These are phyloP conservation scores for Eolophus roseicapilla DNA, from an alignment of 2,113 vertebrate genomes.

Conservation along the genomic window DNA sequence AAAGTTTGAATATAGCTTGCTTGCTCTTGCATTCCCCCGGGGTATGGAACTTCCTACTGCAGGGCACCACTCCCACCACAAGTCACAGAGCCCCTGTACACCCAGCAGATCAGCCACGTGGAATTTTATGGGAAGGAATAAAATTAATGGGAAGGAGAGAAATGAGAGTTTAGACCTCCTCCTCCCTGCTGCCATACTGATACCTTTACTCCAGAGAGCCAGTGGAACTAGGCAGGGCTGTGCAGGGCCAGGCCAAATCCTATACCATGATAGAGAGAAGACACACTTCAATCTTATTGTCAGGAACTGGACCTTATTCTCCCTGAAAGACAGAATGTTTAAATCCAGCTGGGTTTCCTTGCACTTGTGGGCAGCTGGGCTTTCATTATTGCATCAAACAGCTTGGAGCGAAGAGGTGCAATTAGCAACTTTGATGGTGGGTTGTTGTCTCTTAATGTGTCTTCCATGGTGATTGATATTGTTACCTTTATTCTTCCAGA, in stretches of 20 bases:
- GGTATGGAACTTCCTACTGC: not conserved
- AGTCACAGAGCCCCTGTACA: not conserved
- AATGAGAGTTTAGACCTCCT: not conserved
- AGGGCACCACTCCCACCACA: fast-evolving
- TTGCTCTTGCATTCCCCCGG: not conserved
- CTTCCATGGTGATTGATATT: not conserved
- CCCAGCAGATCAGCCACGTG: fast-evolving
- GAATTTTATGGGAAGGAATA: not conserved
- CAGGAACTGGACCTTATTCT: not conserved
- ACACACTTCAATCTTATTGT: not conserved
- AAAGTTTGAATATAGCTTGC: not conserved
- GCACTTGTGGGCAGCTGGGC: not conserved
- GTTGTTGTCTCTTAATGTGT: not conserved
- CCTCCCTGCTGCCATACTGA: not conserved
- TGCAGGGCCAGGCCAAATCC: not conserved
- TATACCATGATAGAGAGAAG: not conserved
- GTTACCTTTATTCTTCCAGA: not conserved
- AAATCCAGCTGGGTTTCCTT: not conserved
- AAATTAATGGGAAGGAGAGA: not conserved
- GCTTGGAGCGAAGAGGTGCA: not conserved
- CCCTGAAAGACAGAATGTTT: not conserved
- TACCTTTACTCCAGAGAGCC: not conserved
- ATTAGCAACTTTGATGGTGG: not conserved
- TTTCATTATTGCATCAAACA: not conserved
- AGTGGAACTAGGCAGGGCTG: not conserved